These are phyloP conservation scores for Embiotoca jacksoni DNA, from an alignment of 2,113 vertebrate species.

Conservation along the genomic window DNA sequence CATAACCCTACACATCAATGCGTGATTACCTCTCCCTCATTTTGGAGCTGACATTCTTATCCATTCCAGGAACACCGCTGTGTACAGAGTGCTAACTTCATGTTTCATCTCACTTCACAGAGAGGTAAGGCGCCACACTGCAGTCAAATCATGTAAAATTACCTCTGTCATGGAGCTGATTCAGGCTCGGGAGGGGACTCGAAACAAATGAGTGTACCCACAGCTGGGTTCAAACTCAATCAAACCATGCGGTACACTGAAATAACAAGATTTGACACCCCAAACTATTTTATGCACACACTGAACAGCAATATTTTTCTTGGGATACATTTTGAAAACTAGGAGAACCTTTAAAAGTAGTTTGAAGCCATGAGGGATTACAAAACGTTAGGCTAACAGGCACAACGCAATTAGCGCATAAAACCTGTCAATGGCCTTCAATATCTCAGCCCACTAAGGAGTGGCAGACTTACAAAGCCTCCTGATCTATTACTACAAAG, in stretches of 20 bases:
- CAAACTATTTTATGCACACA: not conserved
- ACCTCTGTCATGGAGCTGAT: constrained; percentile 60
- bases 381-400: constrained; percentile 63
- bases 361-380: constrained; percentile 51
- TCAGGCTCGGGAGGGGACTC: constrained; percentile 47
- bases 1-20: constrained; percentile 10
- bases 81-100: constrained; percentile 54
- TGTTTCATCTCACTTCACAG: constrained; percentile 64
- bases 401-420: constrained; percentile 80
- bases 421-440: constrained; percentile 75
- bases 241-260: constrained; percentile 4
- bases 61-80: constrained; percentile 38
- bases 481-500: constrained; percentile 80
- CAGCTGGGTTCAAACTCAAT: constrained; percentile 28
- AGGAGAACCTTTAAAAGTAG: constrained; percentile 56
- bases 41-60: constrained; percentile 39
- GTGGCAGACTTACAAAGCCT: constrained; percentile 66
- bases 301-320: constrained; percentile 25
- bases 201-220: constrained; percentile 34
- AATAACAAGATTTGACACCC: constrained; percentile 20
- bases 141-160: constrained; percentile 62
- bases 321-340: constrained; percentile 28
- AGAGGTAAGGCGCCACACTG: constrained; percentile 35
- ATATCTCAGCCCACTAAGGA: constrained; percentile 67
- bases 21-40: constrained; percentile 34